Percentiles rank a stretch among this genome's conserved stretches.
phyloP scores from a whole-genome alignment of 2,113 vertebrate species.

The Myotis lucifugus region DNA sequence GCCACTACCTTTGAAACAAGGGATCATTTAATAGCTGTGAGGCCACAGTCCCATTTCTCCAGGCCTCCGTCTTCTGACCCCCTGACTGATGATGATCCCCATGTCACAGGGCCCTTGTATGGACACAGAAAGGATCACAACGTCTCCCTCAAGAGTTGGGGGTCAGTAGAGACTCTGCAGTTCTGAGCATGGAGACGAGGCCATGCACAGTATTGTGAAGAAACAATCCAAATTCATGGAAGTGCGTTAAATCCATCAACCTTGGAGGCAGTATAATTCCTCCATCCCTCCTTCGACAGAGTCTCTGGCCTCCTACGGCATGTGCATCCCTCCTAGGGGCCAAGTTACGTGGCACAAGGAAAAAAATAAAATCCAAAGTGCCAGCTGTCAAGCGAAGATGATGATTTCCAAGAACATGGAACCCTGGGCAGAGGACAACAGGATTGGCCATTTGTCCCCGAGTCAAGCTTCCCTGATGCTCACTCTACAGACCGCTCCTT shows the following conservation, averaged over 20 bases:
- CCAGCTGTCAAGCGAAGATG: not conserved
- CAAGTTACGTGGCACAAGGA: not conserved
- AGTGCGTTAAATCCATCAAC: not conserved
- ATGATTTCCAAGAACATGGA: not conserved
- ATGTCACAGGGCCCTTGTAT: not conserved
- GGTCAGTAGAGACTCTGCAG: not conserved
- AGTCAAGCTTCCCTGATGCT: not conserved
- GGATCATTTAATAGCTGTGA: constrained; percentile 6
- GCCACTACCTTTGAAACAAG: not conserved
- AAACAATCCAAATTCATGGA: not conserved
- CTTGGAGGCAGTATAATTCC: not conserved
- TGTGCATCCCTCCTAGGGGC: not conserved
- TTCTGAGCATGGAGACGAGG: not conserved
- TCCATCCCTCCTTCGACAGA: not conserved
- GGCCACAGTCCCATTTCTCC: not conserved
- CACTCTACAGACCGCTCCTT: not conserved
- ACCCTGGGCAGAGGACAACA: not conserved
- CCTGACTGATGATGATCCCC: not conserved
- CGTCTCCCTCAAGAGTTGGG: not conserved
- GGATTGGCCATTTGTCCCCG: not conserved
- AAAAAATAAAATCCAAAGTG: not conserved
- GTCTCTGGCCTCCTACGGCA: no score
- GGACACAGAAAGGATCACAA: not conserved
- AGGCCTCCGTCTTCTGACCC: not conserved
- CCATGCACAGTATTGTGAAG: not conserved